phyloP scores from a whole-genome alignment of 2,797 vertebrate genomes.

The Pangasius macronema region DNA sequence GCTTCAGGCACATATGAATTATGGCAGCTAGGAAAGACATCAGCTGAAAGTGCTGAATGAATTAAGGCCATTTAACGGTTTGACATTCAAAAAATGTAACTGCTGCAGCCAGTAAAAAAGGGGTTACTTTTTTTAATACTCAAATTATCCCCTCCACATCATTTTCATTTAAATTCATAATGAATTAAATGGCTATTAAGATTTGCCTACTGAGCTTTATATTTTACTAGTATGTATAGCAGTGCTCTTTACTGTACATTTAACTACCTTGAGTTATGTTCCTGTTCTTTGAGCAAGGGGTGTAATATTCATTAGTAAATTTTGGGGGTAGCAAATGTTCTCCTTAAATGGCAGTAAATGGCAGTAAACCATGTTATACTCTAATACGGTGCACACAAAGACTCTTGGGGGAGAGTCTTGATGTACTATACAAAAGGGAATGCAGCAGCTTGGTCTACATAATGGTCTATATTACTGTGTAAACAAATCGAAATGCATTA shows the following conservation, averaged over 20 bases:
- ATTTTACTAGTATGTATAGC: slow-evolving; percentile 64
- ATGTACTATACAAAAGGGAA: slow-evolving; percentile 41
- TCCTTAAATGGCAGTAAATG: slow-evolving; percentile 51
- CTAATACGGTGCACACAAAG: slow-evolving; percentile 44
- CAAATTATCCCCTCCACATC: slow-evolving; percentile 29
- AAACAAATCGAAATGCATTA: slow-evolving; percentile 43
- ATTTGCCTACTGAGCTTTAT: slow-evolving; percentile 64
- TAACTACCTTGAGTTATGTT: slow-evolving; percentile 53
- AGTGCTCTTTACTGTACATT: slow-evolving; percentile 56
- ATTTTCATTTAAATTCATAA: slow-evolving; percentile 68
- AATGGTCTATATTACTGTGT: background rate
- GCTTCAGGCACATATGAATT: slow-evolving; percentile 57
- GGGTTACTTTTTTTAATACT: slow-evolving; percentile 29
- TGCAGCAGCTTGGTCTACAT: slow-evolving; percentile 34
- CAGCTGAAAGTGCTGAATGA: slow-evolving; percentile 38
- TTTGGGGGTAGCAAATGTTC: slow-evolving; percentile 40
- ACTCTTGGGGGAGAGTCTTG: background rate
- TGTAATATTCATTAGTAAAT: slow-evolving; percentile 28
- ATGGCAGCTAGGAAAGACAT: slow-evolving; percentile 35
- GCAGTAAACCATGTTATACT: slow-evolving; percentile 49
- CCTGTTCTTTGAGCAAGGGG: slow-evolving; percentile 31
- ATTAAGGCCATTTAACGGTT: slow-evolving; percentile 31
- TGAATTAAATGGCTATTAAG: slow-evolving; percentile 67
- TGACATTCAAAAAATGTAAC: slow-evolving; percentile 45
- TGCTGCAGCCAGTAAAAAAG: slow-evolving; percentile 35